Evolutionary conservation across 2,888 invertebrate species (phyloP), one percentile per base, ranked within the genome.

Genomic region (Halictus ligatus): DNA sequence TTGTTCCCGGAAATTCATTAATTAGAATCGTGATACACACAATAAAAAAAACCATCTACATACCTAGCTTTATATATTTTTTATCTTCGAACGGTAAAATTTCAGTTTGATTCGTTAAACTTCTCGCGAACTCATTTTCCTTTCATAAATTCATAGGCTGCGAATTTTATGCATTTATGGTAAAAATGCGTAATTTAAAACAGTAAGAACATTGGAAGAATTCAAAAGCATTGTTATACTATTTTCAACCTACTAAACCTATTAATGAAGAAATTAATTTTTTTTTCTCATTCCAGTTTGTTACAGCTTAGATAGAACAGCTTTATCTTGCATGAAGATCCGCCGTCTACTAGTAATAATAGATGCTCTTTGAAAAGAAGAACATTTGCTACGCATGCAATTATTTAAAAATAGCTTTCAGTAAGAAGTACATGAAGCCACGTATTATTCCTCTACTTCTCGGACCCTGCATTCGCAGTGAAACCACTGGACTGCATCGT

Each of bases 1-100:
- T 93, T 48, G 60, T 18, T n/a, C n/a, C 25, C 71, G n/a, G n/a
- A 69, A 78, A 73, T 76, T 35, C 29, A 46, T 76, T 64, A 48
- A 43, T 69, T 78, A 58, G 18, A 48, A 58, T 29, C 13, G 58
- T 6, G 15, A 43, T n/a, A 35, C 4, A 21, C 29, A 7, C 15
- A 6, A 15, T 15, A 64, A 82, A 50, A 35, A 35, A 25, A 29
- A 25, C 18, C 18, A 40, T 58, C 40, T 54, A 15, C 35, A 35
- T 35, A 35, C 1, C 29, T 29, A 15, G 7, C 6, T n/a, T 69
- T 4, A 7, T 25, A 48, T 25, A 40, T 40, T 50, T 35, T 76
- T 54, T 50, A 80, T 10, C 2, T 8, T 40, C 12, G n/a, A n/a
- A 40, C 67, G 35, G 18, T 18, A 15, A 67, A 67, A 29, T 35